Conservation (phyloP, 2,113 vertebrate genomes). For the Vidua chalybeata region DNA sequence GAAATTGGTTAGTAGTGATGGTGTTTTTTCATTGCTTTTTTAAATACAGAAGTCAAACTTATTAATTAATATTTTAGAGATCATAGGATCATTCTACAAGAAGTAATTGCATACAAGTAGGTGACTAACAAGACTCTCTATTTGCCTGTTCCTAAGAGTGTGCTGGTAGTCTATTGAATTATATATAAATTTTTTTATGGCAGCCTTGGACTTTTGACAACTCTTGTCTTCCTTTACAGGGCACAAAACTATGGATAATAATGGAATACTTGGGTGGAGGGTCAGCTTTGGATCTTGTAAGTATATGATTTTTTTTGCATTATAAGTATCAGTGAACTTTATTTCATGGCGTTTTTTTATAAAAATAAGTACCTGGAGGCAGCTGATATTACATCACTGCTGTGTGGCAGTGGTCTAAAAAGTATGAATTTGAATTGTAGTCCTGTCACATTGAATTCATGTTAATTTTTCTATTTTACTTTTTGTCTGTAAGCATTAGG, state of each 20-base stretch:
- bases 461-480: neutral
- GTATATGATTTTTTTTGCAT: neutral
- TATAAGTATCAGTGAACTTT: neutral
- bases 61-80: neutral
- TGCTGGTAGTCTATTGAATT: neutral
- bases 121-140: neutral
- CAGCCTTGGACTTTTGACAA: neutral
- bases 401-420: neutral
- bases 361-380: neutral
- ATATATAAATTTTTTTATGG: neutral
- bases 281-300: slow-evolving; percentile 81
- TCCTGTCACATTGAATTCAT: neutral
- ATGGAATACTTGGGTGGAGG: slow-evolving; percentile 84
- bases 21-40: neutral
- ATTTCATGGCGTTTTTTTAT: neutral
- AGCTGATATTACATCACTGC: neutral
- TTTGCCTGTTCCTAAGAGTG: neutral
- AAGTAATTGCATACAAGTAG: neutral
- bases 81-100: neutral
- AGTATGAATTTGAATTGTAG: neutral
- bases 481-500: neutral
- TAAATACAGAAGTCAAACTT: neutral
- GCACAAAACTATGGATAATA: slow-evolving; percentile 83
- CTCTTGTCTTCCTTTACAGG: slow-evolving; percentile 5
- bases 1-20: neutral